phyloP scores from a whole-genome alignment of 2,113 vertebrate species.

The Clarias batrachus region DNA sequence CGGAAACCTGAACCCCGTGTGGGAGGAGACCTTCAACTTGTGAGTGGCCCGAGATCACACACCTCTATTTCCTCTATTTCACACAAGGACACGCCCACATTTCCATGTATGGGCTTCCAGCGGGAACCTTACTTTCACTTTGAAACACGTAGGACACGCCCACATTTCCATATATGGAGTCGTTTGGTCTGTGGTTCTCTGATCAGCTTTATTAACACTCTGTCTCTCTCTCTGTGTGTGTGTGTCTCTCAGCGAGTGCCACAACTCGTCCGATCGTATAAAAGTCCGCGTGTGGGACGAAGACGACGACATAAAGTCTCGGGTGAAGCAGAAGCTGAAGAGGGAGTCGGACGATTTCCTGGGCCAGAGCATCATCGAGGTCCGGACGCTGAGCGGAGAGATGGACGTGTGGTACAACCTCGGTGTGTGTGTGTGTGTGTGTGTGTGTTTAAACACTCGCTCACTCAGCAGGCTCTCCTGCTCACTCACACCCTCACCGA shows the following conservation, averaged over 20 bases:
- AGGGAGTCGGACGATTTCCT: constrained; percentile 94
- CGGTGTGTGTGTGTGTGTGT: constrained; percentile 81
- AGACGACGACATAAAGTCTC: constrained; percentile 94
- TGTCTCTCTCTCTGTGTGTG: neutral
- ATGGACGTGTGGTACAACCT: constrained; percentile 99
- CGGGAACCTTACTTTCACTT: neutral
- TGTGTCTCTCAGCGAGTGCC: constrained; percentile 80
- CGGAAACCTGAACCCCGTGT: constrained; percentile 94
- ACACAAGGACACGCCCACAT: neutral
- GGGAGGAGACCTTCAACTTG: constrained; percentile 97
- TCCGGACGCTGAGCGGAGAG: constrained; percentile 94
- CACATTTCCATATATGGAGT: neutral
- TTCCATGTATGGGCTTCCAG: neutral
- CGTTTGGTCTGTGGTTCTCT: neutral
- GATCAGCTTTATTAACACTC: neutral
- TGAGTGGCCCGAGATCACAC: constrained; percentile 69
- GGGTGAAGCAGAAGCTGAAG: constrained; percentile 95
- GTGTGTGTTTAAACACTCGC: neutral
- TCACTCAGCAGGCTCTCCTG: neutral
- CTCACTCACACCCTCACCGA: neutral
- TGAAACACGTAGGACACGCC: neutral
- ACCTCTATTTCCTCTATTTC: neutral
- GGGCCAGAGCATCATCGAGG: constrained; percentile 97
- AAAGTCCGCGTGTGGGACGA: constrained; percentile 98
- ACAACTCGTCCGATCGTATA: constrained; percentile 95